Evolutionary conservation across 1,140 invertebrate genomes (phyloP).

Genomic region (Drosophila punjabiensis): DNA sequence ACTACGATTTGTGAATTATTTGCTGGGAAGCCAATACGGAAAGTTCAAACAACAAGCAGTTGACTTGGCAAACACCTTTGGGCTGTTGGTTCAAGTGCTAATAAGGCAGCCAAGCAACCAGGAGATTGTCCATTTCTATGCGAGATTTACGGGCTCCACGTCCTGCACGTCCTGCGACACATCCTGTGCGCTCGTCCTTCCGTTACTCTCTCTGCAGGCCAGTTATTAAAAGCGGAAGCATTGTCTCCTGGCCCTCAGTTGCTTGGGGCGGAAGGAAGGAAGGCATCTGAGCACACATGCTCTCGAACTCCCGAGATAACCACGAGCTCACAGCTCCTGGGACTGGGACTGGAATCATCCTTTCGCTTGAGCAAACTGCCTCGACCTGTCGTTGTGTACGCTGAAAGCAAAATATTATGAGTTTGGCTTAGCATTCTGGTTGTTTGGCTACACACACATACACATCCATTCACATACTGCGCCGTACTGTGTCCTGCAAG

Average conservation of each 20-base stretch:
- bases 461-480: not conserved
- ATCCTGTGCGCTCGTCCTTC: conserved; percentile 14
- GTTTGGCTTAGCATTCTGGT: conserved; percentile 40
- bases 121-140: conserved; percentile 65
- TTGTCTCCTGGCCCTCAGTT: conserved; percentile 42
- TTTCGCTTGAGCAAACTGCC: conserved; percentile 61
- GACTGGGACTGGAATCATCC: conserved; percentile 60
- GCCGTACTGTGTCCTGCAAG: not conserved
- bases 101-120: conserved; percentile 39
- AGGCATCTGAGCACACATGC: conserved; percentile 16
- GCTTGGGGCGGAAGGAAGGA: conserved; percentile 33
- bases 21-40: not conserved
- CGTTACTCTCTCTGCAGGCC: conserved; percentile 11
- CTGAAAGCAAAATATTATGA: conserved; percentile 62
- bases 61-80: conserved; percentile 52
- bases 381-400: conserved; percentile 23
- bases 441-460: conserved; percentile 10
- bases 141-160: conserved; percentile 60
- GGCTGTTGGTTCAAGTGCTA: conserved; percentile 54
- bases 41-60: conserved; percentile 2
- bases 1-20: not conserved
- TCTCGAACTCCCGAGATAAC: conserved; percentile 17
- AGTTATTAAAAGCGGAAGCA: conserved; percentile 71
- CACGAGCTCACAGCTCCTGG: conserved; percentile 22
- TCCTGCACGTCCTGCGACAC: conserved; percentile 50